A percentile compares a stretch with the other conserved stretches of the same genome.
Evolutionary conservation across 2,888 invertebrate species (phyloP).

Genomic region (Ctenicera cuprea): DNA sequence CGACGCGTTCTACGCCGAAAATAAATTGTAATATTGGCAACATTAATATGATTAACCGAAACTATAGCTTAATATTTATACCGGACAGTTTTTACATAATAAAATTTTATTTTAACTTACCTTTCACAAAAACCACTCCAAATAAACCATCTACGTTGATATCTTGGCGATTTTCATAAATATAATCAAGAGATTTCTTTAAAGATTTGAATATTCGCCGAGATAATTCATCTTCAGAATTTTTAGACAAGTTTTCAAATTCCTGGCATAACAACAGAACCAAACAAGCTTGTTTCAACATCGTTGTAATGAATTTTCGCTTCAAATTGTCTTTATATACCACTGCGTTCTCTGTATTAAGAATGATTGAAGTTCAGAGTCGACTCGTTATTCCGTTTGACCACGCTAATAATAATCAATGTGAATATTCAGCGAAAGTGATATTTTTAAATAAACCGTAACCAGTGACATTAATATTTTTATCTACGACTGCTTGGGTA

Average conservation of each 20-base stretch:
- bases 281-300: conserved; percentile 3
- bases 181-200: conserved; percentile 63
- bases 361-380: background rate
- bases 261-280: background rate
- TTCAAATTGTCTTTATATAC: conserved; percentile 7
- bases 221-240: background rate
- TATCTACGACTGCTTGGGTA: no score
- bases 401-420: no score
- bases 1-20: no score
- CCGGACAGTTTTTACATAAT: no score
- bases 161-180: conserved; percentile 64
- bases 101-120: conserved; percentile 58
- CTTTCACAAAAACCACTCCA: conserved; percentile 68
- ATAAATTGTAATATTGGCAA: no score
- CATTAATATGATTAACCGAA: no score
- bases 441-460: no score
- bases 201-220: conserved; percentile 48
- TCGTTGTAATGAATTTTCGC: background rate
- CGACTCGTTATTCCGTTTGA: background rate
- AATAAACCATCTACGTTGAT: conserved; percentile 69
- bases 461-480: no score
- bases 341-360: background rate
- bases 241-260: background rate
- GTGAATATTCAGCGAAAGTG: no score
- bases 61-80: no score